Evolutionary conservation across 2,113 vertebrate genomes (phyloP).

Genomic region (Galemys pyrenaicus): DNA sequence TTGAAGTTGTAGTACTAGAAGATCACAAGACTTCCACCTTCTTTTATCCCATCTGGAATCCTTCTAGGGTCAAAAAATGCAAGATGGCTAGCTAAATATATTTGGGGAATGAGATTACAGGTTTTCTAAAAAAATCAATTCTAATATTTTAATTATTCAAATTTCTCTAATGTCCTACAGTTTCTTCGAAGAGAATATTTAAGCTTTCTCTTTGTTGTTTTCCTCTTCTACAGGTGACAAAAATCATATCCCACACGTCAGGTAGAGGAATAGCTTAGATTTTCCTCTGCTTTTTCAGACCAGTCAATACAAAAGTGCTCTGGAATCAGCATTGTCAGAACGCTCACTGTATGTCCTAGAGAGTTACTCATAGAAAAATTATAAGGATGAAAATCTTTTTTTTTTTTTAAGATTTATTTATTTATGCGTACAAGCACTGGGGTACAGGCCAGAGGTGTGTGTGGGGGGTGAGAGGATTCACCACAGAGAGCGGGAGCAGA

Average conservation of each 20-base stretch:
- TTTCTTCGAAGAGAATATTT: slow-evolving; percentile 2
- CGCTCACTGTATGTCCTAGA: slow-evolving; percentile 10
- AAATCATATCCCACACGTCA: background rate
- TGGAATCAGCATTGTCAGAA: slow-evolving; percentile 27
- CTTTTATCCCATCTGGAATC: background rate
- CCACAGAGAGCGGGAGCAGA: too few relatives aligned
- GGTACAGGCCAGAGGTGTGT: too few relatives aligned
- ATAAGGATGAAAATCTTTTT: background rate
- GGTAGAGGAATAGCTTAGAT: slow-evolving; percentile 1
- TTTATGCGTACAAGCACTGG: too few relatives aligned
- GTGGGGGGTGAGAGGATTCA: too few relatives aligned
- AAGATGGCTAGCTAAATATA: background rate
- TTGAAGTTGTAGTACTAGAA: background rate
- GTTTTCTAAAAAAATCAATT: background rate
- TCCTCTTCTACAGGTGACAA: slow-evolving; percentile 8
- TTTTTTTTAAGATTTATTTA: too few relatives aligned
- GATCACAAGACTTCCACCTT: background rate
- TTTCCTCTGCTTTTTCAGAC: background rate
- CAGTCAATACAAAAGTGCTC: slow-evolving; percentile 68
- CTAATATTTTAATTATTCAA: background rate
- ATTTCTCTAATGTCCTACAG: background rate
- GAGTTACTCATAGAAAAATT: slow-evolving; percentile 34
- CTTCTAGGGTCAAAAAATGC: background rate
- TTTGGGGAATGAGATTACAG: background rate
- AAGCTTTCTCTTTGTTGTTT: background rate